Base-by-base conservation (phyloP, 2,888 invertebrate species). In the Volucella inflata region DNA sequence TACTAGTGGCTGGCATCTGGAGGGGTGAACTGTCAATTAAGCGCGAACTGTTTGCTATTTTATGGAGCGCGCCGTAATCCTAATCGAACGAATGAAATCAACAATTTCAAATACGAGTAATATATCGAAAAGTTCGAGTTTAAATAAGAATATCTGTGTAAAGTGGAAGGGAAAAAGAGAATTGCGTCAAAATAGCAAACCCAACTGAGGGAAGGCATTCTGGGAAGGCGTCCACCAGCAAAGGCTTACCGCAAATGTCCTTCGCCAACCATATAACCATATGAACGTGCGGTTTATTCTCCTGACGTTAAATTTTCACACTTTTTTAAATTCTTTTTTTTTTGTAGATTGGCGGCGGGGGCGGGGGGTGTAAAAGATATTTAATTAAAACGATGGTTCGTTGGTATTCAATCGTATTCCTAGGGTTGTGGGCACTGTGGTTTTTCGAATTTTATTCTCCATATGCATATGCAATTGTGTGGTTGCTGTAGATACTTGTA, bases 191-290 rank as follows among this genome's bases (percentile, higher is more conserved):
- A 51, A 42, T 17, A 21, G 60, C 17, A 51, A 48, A 14, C 42
- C 0, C n/a, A 51, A 51, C 16, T 38, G 16, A 46, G 51, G 50
- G 40, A 50, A 50, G 14, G 40, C 48, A 40, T 11, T 11, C 42
- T 60, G 67, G 70, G 59, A 74, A 79, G 64, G 51, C 53, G 21
- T 53, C 70, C 65, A 70, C 64, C 65, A 70, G 51, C 59, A 57
- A 74, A 65, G 79, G 64, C 40, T 65, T 46, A 84, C 83, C 79
- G 40, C 75, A 79, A 79, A 75, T 75, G 83, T 75, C 79, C 82
- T 59, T 59, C 65, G 36, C 53, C 77, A 62, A 55, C 74, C 74
- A 75, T 64, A 59, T 72, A 62, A 55, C 74, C 74, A 75, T 70
- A 65, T 65, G 70, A 71, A 65, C 38, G 14, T 75, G 83, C 48